phyloP scores from a whole-genome alignment of 2,797 vertebrate species.

The Salarias fasciatus region DNA sequence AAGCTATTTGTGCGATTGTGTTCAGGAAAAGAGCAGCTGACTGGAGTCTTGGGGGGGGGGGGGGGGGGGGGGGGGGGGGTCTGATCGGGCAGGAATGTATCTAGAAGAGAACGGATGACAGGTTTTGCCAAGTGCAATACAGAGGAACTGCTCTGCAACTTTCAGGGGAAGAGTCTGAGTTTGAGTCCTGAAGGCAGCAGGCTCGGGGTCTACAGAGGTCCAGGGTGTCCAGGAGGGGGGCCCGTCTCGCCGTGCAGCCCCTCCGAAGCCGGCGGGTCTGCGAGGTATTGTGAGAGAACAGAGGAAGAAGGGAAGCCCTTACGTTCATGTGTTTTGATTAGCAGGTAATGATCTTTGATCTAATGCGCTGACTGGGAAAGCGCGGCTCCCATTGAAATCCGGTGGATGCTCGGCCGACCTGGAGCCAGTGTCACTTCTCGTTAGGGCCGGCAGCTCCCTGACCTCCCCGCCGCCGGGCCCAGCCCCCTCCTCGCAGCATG shows the following conservation, averaged over 20 bases:
- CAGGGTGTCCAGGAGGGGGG: slow-evolving; percentile 50
- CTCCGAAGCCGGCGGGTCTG: too few relatives aligned
- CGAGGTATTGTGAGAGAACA: slow-evolving; percentile 10
- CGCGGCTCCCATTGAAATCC: slow-evolving; percentile 85
- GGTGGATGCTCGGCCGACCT: slow-evolving; percentile 86
- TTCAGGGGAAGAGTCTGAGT: too few relatives aligned
- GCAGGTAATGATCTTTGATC: slow-evolving; percentile 89
- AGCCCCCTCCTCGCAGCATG: slow-evolving; percentile 81
- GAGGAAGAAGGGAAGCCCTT: slow-evolving; percentile 60
- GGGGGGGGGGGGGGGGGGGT: too few relatives aligned
- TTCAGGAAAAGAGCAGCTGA: too few relatives aligned
- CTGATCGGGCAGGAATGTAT: too few relatives aligned
- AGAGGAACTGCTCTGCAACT: too few relatives aligned
- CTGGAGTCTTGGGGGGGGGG: too few relatives aligned
- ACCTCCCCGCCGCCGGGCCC: slow-evolving; percentile 77
- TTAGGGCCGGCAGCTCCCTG: slow-evolving; percentile 86
- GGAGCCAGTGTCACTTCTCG: slow-evolving; percentile 97
- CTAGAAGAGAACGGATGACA: too few relatives aligned
- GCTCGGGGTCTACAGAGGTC: slow-evolving; percentile 28
- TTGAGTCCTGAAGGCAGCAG: too few relatives aligned
- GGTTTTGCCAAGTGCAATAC: too few relatives aligned
- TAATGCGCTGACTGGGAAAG: slow-evolving; percentile 86
- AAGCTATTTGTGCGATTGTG: too few relatives aligned
- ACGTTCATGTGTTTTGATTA: slow-evolving; percentile 86
- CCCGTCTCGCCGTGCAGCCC: neutral